Percentiles rank a stretch among this genome's conserved stretches.
These are phyloP conservation scores for Pantherophis guttatus DNA, from an alignment of 2,113 vertebrate species.

Conservation along the genomic window DNA sequence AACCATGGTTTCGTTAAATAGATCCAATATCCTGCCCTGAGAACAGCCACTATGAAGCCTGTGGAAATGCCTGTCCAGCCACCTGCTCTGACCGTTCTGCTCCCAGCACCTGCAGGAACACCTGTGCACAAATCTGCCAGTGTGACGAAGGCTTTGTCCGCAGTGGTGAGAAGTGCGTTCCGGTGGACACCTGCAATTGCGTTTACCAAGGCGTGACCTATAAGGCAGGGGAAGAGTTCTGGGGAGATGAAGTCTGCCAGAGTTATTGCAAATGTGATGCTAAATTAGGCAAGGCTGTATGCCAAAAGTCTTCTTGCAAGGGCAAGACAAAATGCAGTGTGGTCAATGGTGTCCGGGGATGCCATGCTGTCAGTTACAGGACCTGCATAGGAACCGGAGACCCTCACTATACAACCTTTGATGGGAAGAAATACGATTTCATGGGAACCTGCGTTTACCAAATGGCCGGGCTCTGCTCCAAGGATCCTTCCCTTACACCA, in stretches of 20 bases:
- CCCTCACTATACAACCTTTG: conserved; percentile 66
- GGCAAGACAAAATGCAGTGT: conserved; percentile 53
- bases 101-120: conserved; percentile 35
- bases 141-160: conserved; percentile 48
- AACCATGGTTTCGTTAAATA: neutral
- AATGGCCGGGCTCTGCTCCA: conserved; percentile 50
- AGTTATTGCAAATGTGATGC: conserved; percentile 41
- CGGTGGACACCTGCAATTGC: conserved; percentile 65
- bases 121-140: conserved; percentile 16
- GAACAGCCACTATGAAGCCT: conserved; percentile 31
- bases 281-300: conserved; percentile 6
- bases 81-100: neutral
- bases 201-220: conserved; percentile 59
- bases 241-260: conserved; percentile 47
- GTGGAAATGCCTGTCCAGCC: neutral
- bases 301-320: conserved; percentile 49
- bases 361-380: conserved; percentile 49
- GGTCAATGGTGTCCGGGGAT: conserved; percentile 50
- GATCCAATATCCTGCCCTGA: neutral
- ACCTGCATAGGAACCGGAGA: conserved; percentile 66
- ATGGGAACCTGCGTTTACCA: conserved; percentile 65
- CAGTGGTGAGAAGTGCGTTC: conserved; percentile 62
- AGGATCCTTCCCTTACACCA: neutral
- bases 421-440: conserved; percentile 52
- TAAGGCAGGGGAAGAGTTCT: conserved; percentile 46